phyloP scores from a whole-genome alignment of 2,888 invertebrate genomes.

The Clitarchus hookeri region DNA sequence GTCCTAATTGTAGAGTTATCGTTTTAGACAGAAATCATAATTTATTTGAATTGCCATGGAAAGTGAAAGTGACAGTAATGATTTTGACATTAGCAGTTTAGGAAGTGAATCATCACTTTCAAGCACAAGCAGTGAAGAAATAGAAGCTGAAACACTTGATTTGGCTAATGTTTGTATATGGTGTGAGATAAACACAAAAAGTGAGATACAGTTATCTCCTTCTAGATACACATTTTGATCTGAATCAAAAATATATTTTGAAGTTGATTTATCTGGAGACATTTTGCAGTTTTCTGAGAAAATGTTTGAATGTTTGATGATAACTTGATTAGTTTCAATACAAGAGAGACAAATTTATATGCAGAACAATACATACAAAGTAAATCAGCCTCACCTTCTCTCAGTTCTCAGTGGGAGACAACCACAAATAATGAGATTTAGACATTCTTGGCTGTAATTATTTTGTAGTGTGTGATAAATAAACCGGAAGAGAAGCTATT shows the following conservation, averaged over 20 bases:
- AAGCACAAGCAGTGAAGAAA: too few species aligned
- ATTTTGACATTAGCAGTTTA: too few species aligned
- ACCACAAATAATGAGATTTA: neutral
- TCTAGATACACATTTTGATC: neutral
- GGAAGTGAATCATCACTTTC: too few species aligned
- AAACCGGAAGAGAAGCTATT: neutral
- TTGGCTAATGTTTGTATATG: neutral
- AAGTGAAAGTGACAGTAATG: too few species aligned
- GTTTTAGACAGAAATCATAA: too few species aligned
- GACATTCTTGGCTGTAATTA: neutral
- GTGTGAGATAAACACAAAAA: neutral
- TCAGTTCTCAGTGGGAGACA: neutral
- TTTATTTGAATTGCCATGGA: too few species aligned
- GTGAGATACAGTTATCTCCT: neutral
- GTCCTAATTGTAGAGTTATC: too few species aligned
- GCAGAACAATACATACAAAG: neutral
- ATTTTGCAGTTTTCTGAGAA: neutral
- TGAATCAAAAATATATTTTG: neutral
- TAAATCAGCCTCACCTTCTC: neutral
- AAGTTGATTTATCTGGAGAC: neutral
- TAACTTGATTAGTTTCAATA: neutral
- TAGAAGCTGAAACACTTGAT: constrained; percentile 1
- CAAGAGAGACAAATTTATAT: neutral
- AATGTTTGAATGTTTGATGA: neutral
- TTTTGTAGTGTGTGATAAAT: neutral